phyloP scores from a whole-genome alignment of 1,140 invertebrate genomes.

The Drosophila orena region DNA sequence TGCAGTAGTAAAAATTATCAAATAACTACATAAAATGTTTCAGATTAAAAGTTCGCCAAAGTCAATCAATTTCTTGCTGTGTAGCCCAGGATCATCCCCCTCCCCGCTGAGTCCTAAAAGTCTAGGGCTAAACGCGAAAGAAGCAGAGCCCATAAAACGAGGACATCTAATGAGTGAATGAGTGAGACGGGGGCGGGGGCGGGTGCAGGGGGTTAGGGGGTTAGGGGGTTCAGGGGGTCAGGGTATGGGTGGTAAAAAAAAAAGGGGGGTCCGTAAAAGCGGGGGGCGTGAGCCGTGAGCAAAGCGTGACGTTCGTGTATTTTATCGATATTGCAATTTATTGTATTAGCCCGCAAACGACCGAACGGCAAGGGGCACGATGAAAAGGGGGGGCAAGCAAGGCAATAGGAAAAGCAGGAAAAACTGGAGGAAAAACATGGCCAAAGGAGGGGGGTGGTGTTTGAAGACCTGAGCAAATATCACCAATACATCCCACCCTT shows the following conservation, averaged over 20 bases:
- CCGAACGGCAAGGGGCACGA: not conserved
- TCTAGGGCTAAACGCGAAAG: constrained; percentile 28
- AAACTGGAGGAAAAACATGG: not conserved
- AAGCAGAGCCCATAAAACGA: constrained; percentile 52
- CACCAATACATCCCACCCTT: not conserved
- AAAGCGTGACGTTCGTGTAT: constrained; percentile 77
- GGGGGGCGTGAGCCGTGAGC: constrained; percentile 59
- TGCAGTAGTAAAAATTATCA: too few species aligned
- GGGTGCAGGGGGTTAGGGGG: too few species aligned
- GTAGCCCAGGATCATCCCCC: not conserved
- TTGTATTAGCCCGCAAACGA: constrained; percentile 64
- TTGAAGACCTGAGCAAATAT: constrained; percentile 3
- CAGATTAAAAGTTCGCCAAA: too few species aligned
- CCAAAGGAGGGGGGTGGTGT: not conserved
- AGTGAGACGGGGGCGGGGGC: constrained; percentile 17
- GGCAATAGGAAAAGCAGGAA: not conserved
- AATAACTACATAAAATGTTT: too few species aligned
- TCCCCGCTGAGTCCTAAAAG: not conserved
- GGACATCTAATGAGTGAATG: constrained; percentile 59
- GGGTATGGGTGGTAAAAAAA: not conserved
- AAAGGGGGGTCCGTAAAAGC: not conserved
- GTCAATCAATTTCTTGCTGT: not conserved
- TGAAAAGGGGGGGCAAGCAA: not conserved
- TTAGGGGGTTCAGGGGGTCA: too few species aligned
- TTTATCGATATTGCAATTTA: constrained; percentile 84